Base-by-base conservation (phyloP, 2,113 vertebrate species). In the Oncorhynchus keta region DNA sequence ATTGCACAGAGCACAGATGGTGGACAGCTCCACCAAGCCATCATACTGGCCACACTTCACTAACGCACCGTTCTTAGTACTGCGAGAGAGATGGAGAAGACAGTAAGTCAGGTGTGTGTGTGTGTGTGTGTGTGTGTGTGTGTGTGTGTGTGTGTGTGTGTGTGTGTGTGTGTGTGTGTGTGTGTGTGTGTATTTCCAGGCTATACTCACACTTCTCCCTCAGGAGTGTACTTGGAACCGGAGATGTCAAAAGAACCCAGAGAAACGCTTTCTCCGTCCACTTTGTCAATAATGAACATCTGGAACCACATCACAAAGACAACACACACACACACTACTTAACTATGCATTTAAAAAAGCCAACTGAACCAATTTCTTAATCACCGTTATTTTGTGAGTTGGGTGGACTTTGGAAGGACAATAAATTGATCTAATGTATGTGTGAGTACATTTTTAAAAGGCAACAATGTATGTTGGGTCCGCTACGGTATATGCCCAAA, bases 1-100 rank as follows among this genome's bases (percentile, higher is more conserved):
- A 70, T 98, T 98, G 93, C 97, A 98, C 85, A 98, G 92, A 74
- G 97, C 95, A 68, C 97, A 98, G 84, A 98, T 97, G 84, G 97
- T 97, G 45, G 96, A 96, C 89, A 98, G 78, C 68, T 98, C 97
- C 57, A 98, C 96, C 79, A 98, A 91, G 26, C 96, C 97, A 14
- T 97, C 97, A 71, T 91, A 95, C 85, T 97, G 95, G 67, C 96
- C 95, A 13, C 95, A 92, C 81, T 92, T 95, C 39, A 96, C 75
- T 3, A 59, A 79, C 12, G 79, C 81, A 48, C 93, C 93, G 7
- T 91, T 91, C 92, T 85, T 95, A 80, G 95, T 82, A 39, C 96
- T 97, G 30, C 0, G 32, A 70, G 64, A 1, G 3, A 61, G 6
- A 74, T 11, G 9, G 39, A 12, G 39, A 45, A 45, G 64, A 61